These are phyloP conservation scores for Hydrozoanthus gracilis DNA, from an alignment of 92 coral and sea anemone species.

Conservation along the genomic window DNA sequence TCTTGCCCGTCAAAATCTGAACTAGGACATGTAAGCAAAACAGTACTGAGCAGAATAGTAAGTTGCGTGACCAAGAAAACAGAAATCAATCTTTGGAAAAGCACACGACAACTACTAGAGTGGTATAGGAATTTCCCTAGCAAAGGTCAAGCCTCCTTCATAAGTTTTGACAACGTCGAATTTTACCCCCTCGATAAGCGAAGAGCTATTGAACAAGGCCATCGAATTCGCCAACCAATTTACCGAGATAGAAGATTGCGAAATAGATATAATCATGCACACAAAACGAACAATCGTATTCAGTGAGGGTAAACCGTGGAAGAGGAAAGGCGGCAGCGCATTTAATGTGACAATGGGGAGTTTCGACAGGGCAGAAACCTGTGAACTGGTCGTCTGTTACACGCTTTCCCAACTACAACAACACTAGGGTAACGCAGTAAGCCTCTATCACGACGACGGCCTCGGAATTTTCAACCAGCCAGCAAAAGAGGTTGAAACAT, in stretches of 20 bases:
- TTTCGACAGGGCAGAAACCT: too few relatives aligned
- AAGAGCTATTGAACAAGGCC: background rate
- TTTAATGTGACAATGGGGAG: too few relatives aligned
- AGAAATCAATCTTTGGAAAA: slow-evolving; percentile 14
- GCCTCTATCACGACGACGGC: too few relatives aligned
- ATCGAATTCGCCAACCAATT: background rate
- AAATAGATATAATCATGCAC: background rate
- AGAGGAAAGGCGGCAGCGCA: background rate
- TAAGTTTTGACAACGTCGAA: background rate
- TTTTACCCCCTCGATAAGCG: too few relatives aligned
- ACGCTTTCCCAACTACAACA: too few relatives aligned
- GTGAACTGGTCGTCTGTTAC: too few relatives aligned
- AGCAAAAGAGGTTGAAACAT: too few relatives aligned
- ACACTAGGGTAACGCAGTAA: too few relatives aligned
- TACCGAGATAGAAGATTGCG: background rate
- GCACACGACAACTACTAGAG: background rate
- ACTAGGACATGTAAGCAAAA: slow-evolving; percentile 6
- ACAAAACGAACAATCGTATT: too few relatives aligned
- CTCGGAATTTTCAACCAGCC: too few relatives aligned
- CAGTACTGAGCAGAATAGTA: background rate
- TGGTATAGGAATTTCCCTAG: slow-evolving; percentile 7
- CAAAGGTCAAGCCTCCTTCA: background rate
- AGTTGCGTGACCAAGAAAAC: background rate
- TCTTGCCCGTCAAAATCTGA: background rate
- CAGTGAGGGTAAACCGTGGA: background rate